phyloP scores from a whole-genome alignment of 2,888 invertebrate species.

The Poecilus cupreus region DNA sequence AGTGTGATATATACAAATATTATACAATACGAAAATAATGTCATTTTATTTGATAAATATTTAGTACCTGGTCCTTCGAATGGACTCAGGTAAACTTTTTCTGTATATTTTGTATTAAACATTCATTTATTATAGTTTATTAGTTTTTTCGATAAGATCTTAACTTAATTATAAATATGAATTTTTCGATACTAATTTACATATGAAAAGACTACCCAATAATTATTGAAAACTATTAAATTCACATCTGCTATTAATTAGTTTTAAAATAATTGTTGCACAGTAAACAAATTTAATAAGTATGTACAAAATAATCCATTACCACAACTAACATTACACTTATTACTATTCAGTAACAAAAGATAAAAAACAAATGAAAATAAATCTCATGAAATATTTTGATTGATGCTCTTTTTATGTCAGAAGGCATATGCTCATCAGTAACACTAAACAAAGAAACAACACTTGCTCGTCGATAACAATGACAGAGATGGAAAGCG shows the following conservation, averaged over 20 bases:
- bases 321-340: neutral
- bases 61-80: slow-evolving; percentile 20
- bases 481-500: neutral
- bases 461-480: slow-evolving; percentile 14
- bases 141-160: neutral
- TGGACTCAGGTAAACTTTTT: slow-evolving; percentile 7
- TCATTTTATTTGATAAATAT: slow-evolving; percentile 49
- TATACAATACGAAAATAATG: slow-evolving; percentile 51
- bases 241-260: too few relatives aligned
- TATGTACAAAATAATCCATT: neutral
- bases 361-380: slow-evolving; percentile 19
- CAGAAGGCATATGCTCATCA: slow-evolving; percentile 38
- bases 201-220: too few relatives aligned
- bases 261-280: too few relatives aligned
- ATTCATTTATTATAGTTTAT: neutral
- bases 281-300: too few relatives aligned
- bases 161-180: too few relatives aligned
- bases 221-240: too few relatives aligned
- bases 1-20: slow-evolving; percentile 59
- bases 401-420: slow-evolving; percentile 49
- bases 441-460: slow-evolving; percentile 1
- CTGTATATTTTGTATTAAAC: neutral
- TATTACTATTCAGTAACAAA: neutral
- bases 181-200: too few relatives aligned
- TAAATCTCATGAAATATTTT: slow-evolving; percentile 38